Conservation (phyloP, 1,140 invertebrate genomes). For the Pogonomyrmex californicus region DNA sequence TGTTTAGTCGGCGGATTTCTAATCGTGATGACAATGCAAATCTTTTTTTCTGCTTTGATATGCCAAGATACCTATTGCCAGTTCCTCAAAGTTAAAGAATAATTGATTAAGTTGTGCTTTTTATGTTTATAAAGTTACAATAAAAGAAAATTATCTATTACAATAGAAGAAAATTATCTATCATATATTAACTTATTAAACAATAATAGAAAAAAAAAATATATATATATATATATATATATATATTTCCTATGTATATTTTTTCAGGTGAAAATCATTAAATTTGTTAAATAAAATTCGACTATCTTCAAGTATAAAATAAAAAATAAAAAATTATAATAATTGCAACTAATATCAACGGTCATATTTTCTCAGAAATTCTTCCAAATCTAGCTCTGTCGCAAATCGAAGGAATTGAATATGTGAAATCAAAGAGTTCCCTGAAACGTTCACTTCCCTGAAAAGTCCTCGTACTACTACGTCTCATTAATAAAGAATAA, state of each 20-base stretch:
- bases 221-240: background rate
- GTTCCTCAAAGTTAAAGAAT: background rate
- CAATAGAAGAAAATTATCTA: background rate
- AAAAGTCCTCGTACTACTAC: constrained; percentile 17
- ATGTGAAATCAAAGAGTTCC: background rate
- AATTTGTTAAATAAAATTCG: background rate
- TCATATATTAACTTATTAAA: background rate
- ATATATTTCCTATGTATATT: too few relatives aligned
- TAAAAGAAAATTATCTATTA: background rate
- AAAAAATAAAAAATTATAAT: background rate
- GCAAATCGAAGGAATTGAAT: background rate
- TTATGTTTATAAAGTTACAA: background rate
- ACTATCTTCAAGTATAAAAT: background rate
- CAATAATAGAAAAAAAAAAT: background rate
- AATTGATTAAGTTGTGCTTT: background rate
- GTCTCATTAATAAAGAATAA: constrained; percentile 32
- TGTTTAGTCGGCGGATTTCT: constrained; percentile 17
- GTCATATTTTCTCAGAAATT: background rate
- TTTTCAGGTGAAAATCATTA: background rate
- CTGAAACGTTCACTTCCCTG: constrained; percentile 31
- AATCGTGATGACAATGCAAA: constrained; percentile 18
- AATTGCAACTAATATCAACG: background rate
- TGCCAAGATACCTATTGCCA: constrained; percentile 26
- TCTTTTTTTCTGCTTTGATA: background rate
- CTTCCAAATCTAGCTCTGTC: background rate